Evolutionary conservation across 2,888 invertebrate genomes (phyloP).

Genomic region (Thelaira solivaga): DNA sequence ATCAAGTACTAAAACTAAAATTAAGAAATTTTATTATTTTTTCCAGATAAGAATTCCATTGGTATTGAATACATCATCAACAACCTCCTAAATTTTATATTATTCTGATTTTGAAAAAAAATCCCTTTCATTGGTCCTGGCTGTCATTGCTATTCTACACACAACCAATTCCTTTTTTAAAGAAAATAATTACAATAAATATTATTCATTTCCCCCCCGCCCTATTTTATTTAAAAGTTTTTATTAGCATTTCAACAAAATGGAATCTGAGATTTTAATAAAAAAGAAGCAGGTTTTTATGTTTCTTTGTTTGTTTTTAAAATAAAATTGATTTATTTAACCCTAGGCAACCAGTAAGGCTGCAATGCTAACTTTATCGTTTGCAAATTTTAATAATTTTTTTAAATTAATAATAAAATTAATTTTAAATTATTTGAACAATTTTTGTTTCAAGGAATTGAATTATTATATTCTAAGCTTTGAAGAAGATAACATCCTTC

Average conservation of each 20-base stretch:
- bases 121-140: conserved; percentile 31
- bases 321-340: too few species aligned
- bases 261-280: conserved; percentile 44
- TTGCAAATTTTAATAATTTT: too few species aligned
- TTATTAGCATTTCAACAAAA: background rate
- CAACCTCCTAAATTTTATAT: conserved; percentile 41
- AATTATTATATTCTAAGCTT: too few species aligned
- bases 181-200: background rate
- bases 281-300: background rate
- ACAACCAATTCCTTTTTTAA: background rate
- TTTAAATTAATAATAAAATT: too few species aligned
- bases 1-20: conserved; percentile 20
- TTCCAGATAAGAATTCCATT: conserved; percentile 61
- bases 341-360: too few species aligned
- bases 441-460: too few species aligned
- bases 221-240: background rate
- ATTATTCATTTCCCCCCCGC: background rate
- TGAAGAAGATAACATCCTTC: too few species aligned
- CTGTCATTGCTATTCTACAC: conserved; percentile 14
- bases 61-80: conserved; percentile 57
- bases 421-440: too few species aligned
- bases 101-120: conserved; percentile 4
- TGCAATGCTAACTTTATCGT: too few species aligned
- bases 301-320: background rate
- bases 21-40: conserved; percentile 33